Evolutionary conservation across 2,888 invertebrate species (phyloP), one percentile per base, ranked within the genome.

Genomic region (Pinctada fucata): DNA sequence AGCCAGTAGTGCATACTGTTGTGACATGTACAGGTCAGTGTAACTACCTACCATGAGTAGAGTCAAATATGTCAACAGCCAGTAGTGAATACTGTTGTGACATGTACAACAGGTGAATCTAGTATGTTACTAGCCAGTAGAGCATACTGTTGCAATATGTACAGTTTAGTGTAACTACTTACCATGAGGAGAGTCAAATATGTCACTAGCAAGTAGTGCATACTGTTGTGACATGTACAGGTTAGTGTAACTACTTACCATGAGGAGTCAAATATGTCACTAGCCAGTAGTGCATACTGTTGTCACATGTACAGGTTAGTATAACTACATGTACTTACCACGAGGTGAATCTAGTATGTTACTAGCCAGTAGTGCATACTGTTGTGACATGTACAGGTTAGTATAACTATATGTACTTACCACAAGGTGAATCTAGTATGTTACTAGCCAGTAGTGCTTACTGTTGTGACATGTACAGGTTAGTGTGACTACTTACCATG

Each of bases 211-310:
- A 48, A 87, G 51, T 6, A 88, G 75, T 5, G 83, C 81, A 63
- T 87, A 88, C 65, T 89, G 78, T 72, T 90, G 88, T 64, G 90
- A 89, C 64, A 82, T 82, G 79, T 87, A 91, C 63, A 88, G 86
- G 67, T 86, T 82, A 3, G 88, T 87, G 2, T 88, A 85, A 13
- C 85, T 45, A n/a, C 51, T 78, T 80, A 89, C 91, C 91, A 69
- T 82, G 78, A 5, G 80, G 74, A n/a, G 58, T 10, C 58, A 8
- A 52, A 52, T 8, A 2, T 3, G 10, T 13, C 48, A n/a, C 4
- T 5, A 13, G 13, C 58, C 58, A 58, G 58, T 58, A 6, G 13
- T 58, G 8, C 58, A 10, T 6, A 6, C 58, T 58, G 58, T 58
- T 10, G 13, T 10, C n/a, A n/a, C 50, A 31, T 58, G 8, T 58